Percentiles rank a stretch among this genome's conserved stretches.
Conservation (phyloP, 2,113 vertebrate species). For the Tinamus guttatus region DNA sequence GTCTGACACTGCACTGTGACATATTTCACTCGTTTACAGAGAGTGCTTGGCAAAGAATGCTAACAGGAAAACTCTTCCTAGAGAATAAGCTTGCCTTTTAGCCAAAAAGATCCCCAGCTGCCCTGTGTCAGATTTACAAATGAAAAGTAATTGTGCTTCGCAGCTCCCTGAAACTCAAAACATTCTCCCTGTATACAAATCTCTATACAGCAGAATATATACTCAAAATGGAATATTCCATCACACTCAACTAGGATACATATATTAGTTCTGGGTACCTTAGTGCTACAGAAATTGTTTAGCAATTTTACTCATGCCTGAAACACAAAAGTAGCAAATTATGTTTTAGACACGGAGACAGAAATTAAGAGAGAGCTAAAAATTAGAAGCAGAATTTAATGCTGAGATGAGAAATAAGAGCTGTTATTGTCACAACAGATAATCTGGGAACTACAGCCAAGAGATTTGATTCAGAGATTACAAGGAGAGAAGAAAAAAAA, state of each 20-base stretch:
- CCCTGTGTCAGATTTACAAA: neutral
- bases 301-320: neutral
- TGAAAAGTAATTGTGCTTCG: slow-evolving; percentile 9
- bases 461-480: neutral
- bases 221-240: neutral
- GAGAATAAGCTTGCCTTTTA: slow-evolving; percentile 43
- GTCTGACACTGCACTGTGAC: slow-evolving; percentile 4
- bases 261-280: neutral
- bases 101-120: slow-evolving; percentile 20
- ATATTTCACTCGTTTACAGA: slow-evolving; percentile 61
- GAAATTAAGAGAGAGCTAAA: neutral
- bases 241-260: neutral
- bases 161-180: slow-evolving; percentile 6
- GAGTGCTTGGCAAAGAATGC: slow-evolving; percentile 46
- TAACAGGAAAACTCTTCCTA: slow-evolving; percentile 55
- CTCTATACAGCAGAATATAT: neutral
- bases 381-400: neutral
- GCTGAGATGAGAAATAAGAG: neutral
- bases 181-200: neutral
- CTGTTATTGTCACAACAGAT: neutral
- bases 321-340: neutral
- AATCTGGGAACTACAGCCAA: neutral
- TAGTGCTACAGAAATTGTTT: neutral
- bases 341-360: neutral
- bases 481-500: neutral